Evolutionary conservation across 2,113 vertebrate species (phyloP).

Genomic region (Callorhinus ursinus): DNA sequence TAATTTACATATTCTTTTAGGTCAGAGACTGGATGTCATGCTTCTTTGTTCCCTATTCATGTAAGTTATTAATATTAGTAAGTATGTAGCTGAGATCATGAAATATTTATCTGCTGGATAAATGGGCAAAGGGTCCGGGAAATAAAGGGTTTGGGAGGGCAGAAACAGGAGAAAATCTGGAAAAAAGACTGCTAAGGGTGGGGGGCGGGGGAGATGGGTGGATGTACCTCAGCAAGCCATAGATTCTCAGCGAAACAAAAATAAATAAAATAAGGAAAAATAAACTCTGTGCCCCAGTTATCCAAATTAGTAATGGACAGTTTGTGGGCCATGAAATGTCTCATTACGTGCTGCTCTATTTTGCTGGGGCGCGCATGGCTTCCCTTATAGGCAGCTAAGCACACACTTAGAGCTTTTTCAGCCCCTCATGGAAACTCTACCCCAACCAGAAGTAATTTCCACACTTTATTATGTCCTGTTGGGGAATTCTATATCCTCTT

Average conservation of each 20-base stretch:
- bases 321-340: constrained; percentile 68
- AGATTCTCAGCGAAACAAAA: constrained; percentile 37
- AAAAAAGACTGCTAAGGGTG: background rate
- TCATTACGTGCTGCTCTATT: constrained; percentile 34
- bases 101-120: background rate
- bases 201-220: background rate
- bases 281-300: constrained; percentile 47
- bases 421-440: constrained; percentile 59
- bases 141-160: background rate
- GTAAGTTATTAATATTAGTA: background rate
- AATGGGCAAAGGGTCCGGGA: background rate
- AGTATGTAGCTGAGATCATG: background rate
- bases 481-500: constrained; percentile 53
- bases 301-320: constrained; percentile 61
- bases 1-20: constrained; percentile 4
- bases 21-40: background rate
- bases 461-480: constrained; percentile 65
- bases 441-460: constrained; percentile 59
- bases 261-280: constrained; percentile 61
- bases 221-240: background rate
- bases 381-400: constrained; percentile 60
- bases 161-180: background rate
- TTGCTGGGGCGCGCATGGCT: constrained; percentile 57
- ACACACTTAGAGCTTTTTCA: constrained; percentile 57
- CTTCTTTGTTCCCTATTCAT: background rate